Evolutionary conservation across 2,888 invertebrate genomes (phyloP).

Genomic region (Acheta domesticus): DNA sequence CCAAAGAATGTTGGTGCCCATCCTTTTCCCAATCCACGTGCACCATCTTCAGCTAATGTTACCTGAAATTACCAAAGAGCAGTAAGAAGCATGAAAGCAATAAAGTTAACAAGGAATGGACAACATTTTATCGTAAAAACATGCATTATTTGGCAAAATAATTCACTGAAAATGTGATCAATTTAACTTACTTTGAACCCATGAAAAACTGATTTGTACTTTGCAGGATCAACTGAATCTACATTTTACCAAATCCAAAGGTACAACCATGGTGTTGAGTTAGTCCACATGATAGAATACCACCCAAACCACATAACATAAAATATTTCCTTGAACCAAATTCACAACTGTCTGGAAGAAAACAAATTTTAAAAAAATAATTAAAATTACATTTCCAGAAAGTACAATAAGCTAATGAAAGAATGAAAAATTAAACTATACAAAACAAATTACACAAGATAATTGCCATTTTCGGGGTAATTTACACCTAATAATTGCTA

Average conservation of each 20-base stretch:
- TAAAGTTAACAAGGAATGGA: background rate
- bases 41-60: slow-evolving; percentile 82
- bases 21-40: slow-evolving; percentile 80
- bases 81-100: background rate
- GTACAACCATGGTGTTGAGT: slow-evolving; percentile 92
- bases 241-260: slow-evolving; percentile 93
- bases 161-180: background rate
- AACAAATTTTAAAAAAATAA: background rate
- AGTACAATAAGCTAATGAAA: background rate
- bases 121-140: background rate
- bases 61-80: slow-evolving; percentile 52
- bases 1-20: slow-evolving; percentile 98
- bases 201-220: slow-evolving; percentile 82
- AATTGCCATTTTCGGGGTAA: too few relatives aligned
- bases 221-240: slow-evolving; percentile 91
- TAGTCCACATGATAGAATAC: slow-evolving; percentile 66
- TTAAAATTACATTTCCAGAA: background rate
- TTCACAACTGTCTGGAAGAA: slow-evolving; percentile 68
- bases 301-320: slow-evolving; percentile 89
- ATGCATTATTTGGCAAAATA: too few relatives aligned
- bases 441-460: too few relatives aligned
- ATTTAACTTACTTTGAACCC: slow-evolving; percentile 63
- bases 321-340: slow-evolving; percentile 90
- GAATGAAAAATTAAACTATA: background rate
- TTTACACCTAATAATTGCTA: too few relatives aligned